Conservation (phyloP, 2,113 vertebrate genomes). For the Charina bottae region DNA sequence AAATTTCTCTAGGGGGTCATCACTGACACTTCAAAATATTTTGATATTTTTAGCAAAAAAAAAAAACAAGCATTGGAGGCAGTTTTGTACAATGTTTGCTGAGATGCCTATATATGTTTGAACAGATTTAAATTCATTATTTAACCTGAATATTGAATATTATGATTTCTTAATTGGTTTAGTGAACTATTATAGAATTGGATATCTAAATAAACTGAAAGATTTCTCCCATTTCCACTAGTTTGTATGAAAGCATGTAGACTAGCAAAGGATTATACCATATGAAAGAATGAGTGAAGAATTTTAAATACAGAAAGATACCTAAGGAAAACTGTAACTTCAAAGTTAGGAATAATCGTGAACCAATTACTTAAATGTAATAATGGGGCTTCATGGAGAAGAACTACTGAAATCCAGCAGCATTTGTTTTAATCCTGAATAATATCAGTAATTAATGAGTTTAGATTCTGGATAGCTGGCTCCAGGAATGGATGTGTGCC, state of each 20-base stretch:
- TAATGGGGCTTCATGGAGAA: neutral
- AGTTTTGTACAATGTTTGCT: neutral
- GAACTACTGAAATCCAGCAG: neutral
- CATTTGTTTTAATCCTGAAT: neutral
- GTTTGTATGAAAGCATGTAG: neutral
- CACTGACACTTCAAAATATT: neutral
- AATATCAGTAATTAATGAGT: conserved; percentile 7
- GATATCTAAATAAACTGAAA: neutral
- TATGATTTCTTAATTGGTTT: neutral
- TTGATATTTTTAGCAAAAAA: neutral
- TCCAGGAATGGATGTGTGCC: neutral
- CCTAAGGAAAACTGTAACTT: neutral
- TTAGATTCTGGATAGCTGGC: neutral
- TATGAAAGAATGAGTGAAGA: neutral
- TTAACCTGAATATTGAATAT: neutral
- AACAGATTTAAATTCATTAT: neutral
- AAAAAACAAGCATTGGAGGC: neutral
- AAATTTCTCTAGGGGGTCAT: neutral
- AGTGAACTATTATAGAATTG: neutral
- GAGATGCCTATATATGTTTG: neutral
- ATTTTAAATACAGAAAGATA: neutral
- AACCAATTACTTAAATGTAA: neutral
- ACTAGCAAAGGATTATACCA: neutral
- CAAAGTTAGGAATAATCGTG: neutral
- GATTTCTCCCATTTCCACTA: neutral